Percentiles rank a stretch among this genome's conserved stretches.
phyloP scores from a whole-genome alignment of 2,113 vertebrate species.

The Peucedramus taeniatus region DNA sequence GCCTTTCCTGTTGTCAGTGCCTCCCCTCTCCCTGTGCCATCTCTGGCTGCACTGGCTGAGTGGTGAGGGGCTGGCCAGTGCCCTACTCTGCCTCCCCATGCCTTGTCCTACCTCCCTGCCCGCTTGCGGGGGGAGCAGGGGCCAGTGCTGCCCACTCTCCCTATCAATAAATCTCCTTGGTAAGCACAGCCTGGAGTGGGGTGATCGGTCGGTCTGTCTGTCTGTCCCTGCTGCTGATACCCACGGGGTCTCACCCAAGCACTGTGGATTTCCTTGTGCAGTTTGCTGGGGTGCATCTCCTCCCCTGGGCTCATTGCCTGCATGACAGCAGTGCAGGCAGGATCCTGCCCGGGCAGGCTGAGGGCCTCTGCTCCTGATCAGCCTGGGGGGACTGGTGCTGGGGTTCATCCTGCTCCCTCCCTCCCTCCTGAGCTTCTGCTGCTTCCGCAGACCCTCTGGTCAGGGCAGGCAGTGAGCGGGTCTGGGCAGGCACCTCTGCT shows the following conservation, averaged over 20 bases:
- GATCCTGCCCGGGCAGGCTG: not conserved
- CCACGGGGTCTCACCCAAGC: rapidly evolving
- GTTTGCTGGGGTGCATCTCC: not conserved
- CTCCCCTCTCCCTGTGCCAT: not conserved
- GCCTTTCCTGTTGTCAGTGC: not conserved
- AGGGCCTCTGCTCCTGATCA: not conserved
- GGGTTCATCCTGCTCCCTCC: not conserved
- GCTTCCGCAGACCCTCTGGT: not conserved
- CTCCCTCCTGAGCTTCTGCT: not conserved
- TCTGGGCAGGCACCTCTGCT: not conserved
- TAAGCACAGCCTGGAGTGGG: not conserved
- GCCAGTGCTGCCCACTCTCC: not conserved
- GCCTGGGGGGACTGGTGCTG: not conserved
- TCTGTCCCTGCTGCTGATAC: not conserved
- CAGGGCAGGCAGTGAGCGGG: not conserved
- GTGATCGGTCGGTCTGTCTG: not conserved
- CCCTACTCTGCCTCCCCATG: not conserved
- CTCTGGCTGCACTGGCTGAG: not conserved
- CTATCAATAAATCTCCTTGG: slow-evolving; percentile 17
- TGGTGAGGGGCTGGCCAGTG: not conserved
- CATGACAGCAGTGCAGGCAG: rapidly evolving
- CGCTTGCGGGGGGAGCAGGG: rapidly evolving
- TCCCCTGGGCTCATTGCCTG: not conserved
- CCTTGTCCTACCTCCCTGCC: not conserved
- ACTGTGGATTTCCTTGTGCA: rapidly evolving